A percentile compares a stretch with the other conserved stretches of the same genome.
phyloP scores from a whole-genome alignment of 2,797 vertebrate genomes.

The Valencia hispanica region DNA sequence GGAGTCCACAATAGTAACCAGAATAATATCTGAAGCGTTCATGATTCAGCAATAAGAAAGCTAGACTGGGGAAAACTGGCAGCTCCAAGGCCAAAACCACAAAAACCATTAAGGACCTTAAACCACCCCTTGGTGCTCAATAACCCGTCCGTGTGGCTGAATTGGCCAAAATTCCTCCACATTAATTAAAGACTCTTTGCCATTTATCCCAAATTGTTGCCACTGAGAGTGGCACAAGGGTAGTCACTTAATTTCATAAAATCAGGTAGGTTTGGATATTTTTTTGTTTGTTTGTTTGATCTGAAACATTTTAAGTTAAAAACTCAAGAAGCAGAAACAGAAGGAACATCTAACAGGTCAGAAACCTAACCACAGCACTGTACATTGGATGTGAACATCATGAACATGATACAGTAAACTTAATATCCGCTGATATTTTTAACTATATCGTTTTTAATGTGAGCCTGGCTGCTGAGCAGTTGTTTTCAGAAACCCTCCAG shows the following conservation, averaged over 20 bases:
- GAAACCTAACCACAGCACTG: neutral
- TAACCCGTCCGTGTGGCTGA: too few relatives aligned
- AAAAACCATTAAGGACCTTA: too few relatives aligned
- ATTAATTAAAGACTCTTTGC: too few relatives aligned
- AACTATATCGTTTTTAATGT: constrained; percentile 5
- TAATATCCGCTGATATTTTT: neutral
- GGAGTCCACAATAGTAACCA: neutral
- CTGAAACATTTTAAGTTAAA: neutral
- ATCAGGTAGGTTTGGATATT: neutral
- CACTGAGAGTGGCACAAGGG: too few relatives aligned
- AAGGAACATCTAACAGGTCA: neutral
- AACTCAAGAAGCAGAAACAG: neutral
- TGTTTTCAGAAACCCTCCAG: constrained; percentile 7
- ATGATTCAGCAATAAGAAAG: neutral
- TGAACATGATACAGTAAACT: neutral
- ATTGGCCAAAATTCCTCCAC: too few relatives aligned
- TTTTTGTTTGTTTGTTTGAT: neutral
- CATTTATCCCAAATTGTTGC: too few relatives aligned
- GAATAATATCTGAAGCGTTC: neutral
- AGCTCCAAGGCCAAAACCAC: too few relatives aligned
- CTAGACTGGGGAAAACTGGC: neutral
- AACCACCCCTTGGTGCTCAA: too few relatives aligned
- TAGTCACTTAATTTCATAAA: neutral
- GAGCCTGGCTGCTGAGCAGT: constrained; percentile 8
- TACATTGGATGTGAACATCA: neutral